These are phyloP conservation scores for Puffinus mauretanicus DNA, from an alignment of 2,113 vertebrate genomes.

Conservation along the genomic window DNA sequence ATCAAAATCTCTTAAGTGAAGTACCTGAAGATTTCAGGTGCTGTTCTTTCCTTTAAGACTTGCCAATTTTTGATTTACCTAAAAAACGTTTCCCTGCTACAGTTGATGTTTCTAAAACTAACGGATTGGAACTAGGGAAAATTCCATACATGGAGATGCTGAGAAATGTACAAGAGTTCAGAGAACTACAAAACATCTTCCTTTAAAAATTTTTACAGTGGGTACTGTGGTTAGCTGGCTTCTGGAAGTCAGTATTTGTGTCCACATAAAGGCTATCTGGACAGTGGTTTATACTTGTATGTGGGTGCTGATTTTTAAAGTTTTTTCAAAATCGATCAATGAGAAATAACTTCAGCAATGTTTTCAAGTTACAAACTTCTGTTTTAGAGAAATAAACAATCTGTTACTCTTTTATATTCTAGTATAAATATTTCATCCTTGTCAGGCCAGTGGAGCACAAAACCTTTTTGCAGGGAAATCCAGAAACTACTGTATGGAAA, in stretches of 20 bases:
- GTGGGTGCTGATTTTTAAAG: neutral
- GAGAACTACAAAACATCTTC: neutral
- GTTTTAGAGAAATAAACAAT: neutral
- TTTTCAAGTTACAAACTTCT: neutral
- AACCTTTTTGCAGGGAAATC: neutral
- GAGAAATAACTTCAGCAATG: neutral
- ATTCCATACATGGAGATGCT: neutral
- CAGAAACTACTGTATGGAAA: neutral
- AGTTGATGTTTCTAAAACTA: neutral
- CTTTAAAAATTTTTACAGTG: neutral
- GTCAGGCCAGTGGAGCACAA: neutral
- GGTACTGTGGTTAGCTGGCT: fast-evolving
- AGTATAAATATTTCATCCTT: neutral
- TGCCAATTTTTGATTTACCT: neutral
- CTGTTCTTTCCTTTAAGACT: neutral
- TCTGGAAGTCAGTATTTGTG: neutral
- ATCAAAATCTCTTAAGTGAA: neutral
- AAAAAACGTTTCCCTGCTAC: neutral
- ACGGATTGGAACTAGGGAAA: neutral
- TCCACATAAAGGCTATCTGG: neutral
- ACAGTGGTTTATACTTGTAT: neutral
- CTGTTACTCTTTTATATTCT: neutral
- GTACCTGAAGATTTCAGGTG: neutral
- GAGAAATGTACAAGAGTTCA: neutral
- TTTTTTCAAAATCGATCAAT: neutral